Evolutionary conservation across 1,140 invertebrate species (phyloP), one percentile per base, ranked within the genome.

Genomic region (Triops cancriformis): DNA sequence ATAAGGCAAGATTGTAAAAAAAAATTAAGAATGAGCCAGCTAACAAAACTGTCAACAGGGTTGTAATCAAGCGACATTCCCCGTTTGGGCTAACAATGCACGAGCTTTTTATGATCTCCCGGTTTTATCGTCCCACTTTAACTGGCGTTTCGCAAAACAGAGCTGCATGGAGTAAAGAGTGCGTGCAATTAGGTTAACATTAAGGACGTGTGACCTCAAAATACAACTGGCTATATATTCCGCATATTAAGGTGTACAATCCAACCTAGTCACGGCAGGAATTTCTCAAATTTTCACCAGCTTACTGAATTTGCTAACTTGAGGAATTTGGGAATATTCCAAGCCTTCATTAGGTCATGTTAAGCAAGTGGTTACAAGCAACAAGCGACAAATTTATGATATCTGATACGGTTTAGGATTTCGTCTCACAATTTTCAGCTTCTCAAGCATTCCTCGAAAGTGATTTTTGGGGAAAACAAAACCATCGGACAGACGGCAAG

Each of bases 31-130:
- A 23, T n/a, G 23, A 23, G 51, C 51, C 18, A 64, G 51, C 51
- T 64, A 64, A 64, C 51, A 64, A 64, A 64, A n/a, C 51, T 64
- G 51, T 64, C 51, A 64, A 64, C 51, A 64, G 51, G 51, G 23
- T 14, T 64, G 23, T 64, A 64, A 64, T 64, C 51, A 64, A 64
- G 51, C 51, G 51, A 64, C 51, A 64, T 64, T 64, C 10, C 23
- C 51, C 51, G 51, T 14, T 64, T 64, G 51, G 51, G 51, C 18
- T 64, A 64, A 64, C 51, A 64, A 64, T 64, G 51, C 51, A n/a
- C 51, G 18, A 18, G 23, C 10, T 18, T 64, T 64, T 64, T 64
- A 64, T 64, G 51, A 64, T 64, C 51, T 64, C 1, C 18, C 51
- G 51, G 18, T 64, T 23, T 64, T 23, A 64, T 64, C 51, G 23